Percentiles rank a stretch among this genome's conserved stretches.
Conservation (phyloP, 2,113 vertebrate genomes). For the Megaleporinus macrocephalus region DNA sequence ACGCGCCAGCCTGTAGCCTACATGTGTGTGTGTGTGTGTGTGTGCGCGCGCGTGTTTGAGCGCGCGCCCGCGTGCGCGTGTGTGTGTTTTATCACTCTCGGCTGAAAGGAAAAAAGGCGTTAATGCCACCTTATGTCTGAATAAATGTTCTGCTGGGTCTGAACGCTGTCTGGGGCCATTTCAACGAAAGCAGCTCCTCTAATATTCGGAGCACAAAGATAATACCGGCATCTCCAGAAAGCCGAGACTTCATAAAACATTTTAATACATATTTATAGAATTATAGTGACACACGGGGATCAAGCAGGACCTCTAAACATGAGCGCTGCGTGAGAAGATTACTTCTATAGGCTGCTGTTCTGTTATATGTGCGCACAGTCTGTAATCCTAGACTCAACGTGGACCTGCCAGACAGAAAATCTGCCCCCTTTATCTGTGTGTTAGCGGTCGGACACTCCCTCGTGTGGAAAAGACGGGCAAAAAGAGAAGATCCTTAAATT, state of each 20-base stretch:
- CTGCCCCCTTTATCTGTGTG: not conserved
- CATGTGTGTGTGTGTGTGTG: no score
- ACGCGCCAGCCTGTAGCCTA: no score
- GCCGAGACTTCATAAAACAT: not conserved
- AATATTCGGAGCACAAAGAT: not conserved
- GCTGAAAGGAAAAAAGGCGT: not conserved
- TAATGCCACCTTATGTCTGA: not conserved
- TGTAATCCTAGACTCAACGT: no score
- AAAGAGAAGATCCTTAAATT: not conserved
- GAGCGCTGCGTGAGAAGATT: no score
- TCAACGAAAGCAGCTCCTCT: not conserved
- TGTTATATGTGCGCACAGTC: no score
- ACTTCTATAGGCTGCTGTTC: no score
- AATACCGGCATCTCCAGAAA: not conserved
- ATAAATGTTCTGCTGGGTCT: not conserved
- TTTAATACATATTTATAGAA: no score
- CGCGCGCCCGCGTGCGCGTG: no score
- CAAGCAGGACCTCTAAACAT: no score
- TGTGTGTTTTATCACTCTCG: not conserved
- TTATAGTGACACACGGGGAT: no score
- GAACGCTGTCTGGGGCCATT: not conserved
- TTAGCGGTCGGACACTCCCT: slow-evolving; percentile 65
- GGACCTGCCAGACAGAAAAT: not conserved
- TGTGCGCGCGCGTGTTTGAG: no score
- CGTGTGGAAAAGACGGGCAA: slow-evolving; percentile 64